Base-by-base conservation (phyloP, 2,797 vertebrate genomes). In the Leptatherina wallacei region DNA sequence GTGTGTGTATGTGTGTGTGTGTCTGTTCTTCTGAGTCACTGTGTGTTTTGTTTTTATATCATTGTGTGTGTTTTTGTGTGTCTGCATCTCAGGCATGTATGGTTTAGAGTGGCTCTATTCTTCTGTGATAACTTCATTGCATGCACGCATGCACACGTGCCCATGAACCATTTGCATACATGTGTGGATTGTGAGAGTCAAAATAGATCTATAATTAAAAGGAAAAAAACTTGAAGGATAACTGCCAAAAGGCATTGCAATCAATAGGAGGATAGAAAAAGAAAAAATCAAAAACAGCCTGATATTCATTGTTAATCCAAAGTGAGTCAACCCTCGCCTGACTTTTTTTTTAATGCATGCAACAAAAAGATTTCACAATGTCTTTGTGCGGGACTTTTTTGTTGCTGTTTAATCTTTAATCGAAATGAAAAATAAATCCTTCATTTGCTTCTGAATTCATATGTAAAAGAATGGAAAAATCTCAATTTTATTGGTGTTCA, bases 321-420 rank as follows among this genome's bases (percentile, higher is more conserved):
- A 40, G 82, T 63, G 18, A 61, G 78, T 77, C 61, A 42, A 54
- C 73, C 69, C 72, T 67, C 65, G 62, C 61, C 42, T 33, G 58
- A 75, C 65, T 73, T 64, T 65, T 51, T 85, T 73, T 27, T 27
- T 79, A 71, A 61, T 73, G 52, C 55, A 44, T 66, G 68, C 62
- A 82, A 85, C 86, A 91, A 86, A 91, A 87, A 69, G 76, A 88
- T 88, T 89, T 75, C 42, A 73, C 54, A 81, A 87, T 83, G 77
- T 78, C 80, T 64, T 75, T 47, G 64, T 66, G 65, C 42, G 71
- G 63, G 57, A 73, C 22, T 78, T 80, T 85, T 83, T 69, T 77
- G 32, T 74, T 49, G 14, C 40, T 77, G n/a, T 69, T 90, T 77
- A 69, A 91, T 85, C 83, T 90, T 91, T 89, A 87, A 89, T 89